Percentiles rank a stretch among this genome's conserved stretches.
Conservation (phyloP, 2,113 vertebrate genomes). For the Herpetotheres cachinnans region DNA sequence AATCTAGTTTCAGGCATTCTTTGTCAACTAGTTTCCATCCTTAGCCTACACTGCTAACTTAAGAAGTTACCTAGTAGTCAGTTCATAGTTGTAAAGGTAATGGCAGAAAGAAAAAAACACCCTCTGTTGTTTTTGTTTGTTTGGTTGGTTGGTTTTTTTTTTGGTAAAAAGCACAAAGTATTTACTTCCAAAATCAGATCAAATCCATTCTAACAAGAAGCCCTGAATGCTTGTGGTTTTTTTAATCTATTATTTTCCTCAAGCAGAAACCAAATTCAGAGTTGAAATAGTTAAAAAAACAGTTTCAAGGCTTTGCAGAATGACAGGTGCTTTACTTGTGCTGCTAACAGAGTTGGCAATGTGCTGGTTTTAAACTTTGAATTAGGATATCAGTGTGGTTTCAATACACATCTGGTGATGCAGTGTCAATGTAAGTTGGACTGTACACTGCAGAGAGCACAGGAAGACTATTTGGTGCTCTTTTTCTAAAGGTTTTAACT, state of each 20-base stretch:
- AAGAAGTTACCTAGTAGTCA: neutral
- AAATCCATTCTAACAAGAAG: neutral
- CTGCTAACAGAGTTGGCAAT: neutral
- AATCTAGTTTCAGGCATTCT: neutral
- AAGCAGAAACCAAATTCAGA: neutral
- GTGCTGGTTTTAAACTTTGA: neutral
- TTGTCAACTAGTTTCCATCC: neutral
- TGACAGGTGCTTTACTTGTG: neutral
- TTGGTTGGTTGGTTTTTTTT: neutral
- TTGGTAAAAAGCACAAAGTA: neutral
- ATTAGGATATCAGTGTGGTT: neutral
- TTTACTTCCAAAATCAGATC: neutral
- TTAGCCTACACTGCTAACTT: neutral
- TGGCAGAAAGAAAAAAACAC: neutral
- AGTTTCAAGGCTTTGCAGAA: neutral
- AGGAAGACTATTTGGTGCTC: neutral
- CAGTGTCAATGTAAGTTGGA: neutral
- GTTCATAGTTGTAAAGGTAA: neutral
- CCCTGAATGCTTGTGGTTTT: neutral
- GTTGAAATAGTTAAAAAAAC: neutral
- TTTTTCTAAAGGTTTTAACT: neutral
- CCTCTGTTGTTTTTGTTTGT: neutral
- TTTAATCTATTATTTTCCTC: neutral
- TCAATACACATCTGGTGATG: neutral
- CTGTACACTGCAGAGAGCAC: neutral